Evolutionary conservation across 2,797 vertebrate species (phyloP).

Genomic region (Phataginus tricuspis): DNA sequence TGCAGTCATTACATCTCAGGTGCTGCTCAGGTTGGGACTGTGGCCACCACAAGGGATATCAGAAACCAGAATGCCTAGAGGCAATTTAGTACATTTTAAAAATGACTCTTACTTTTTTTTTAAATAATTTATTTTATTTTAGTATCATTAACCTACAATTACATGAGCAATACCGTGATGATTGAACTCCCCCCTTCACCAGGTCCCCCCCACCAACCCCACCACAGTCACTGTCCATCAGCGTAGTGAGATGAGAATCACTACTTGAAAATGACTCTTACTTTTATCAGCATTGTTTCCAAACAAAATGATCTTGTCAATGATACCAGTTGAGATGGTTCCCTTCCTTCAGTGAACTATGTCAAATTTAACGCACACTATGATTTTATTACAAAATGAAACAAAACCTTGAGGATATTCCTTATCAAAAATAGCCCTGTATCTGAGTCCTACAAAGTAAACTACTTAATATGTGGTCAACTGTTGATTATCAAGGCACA

Average conservation of each 20-base stretch:
- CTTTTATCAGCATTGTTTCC: not conserved
- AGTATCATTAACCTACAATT: too few relatives aligned
- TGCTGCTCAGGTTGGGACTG: not conserved
- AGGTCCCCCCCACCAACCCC: too few relatives aligned
- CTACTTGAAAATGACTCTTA: not conserved
- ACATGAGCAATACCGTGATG: too few relatives aligned
- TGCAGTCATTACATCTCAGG: not conserved
- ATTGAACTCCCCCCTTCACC: too few relatives aligned
- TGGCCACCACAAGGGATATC: rapidly evolving
- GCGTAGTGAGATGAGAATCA: too few relatives aligned
- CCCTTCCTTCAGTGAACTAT: not conserved
- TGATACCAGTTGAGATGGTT: not conserved
- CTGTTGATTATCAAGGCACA: too few relatives aligned
- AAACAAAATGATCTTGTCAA: not conserved
- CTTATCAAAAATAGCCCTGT: not conserved
- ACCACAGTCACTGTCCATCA: too few relatives aligned
- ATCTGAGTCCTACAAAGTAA: not conserved
- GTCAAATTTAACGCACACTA: not conserved
- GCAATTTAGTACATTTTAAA: not conserved
- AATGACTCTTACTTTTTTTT: not conserved
- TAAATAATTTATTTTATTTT: too few relatives aligned
- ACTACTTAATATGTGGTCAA: not conserved
- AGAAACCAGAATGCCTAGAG: not conserved
- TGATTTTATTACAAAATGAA: not conserved
- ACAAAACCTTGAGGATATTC: not conserved